Evolutionary conservation across 2,888 invertebrate species (phyloP), one percentile per base, ranked within the genome.

Genomic region (Dryomyza anilis): DNA sequence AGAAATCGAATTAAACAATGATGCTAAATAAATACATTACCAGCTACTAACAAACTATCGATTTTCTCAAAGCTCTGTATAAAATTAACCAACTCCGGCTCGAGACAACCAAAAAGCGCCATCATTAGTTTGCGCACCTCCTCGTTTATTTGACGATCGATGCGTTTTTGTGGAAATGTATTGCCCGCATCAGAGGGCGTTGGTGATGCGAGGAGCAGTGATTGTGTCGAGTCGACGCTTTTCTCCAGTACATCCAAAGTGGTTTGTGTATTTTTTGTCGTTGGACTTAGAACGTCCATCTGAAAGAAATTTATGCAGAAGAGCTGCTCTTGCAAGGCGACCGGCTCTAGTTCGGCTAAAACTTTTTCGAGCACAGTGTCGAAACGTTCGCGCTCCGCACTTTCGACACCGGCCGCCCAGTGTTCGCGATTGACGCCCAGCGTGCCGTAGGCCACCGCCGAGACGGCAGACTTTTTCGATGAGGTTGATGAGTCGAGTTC

Each of bases 291-390:
- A 71, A 86, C 86, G 76, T 91, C 91, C 73, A 95, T 86, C 82
- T 94, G 93, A 81, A 98, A 95, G 85, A 98, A 98, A 67, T 89
- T 87, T 19, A 93, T 89, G 81, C 96, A 97, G 84, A 98, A 98
- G 72, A 95, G 92, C 84, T 98, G 97, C 82, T 98, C 98, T 25
- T 94, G 92, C 70, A 96, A 86, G 79, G 97, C 96, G 63, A 96
- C 90, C 3, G 93, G 93, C 80, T 96, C 96, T 69, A 98, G 86
- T 78, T 95, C 91, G 16, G 91, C 91, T 65, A 99, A 86, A 60
- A 96, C 93, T 82, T 92, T 89, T 80, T 95, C 94, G 65, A 95
- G 85, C 58, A 93, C 86, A 67, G 90, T 86, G 78, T 91, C 91
- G 72, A 87, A 88, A 52, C 85, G 83, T 66, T 85, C 83, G 27